A percentile compares a stretch with the other conserved stretches of the same genome.
Evolutionary conservation across 2,888 invertebrate species (phyloP).

Genomic region (Polymixis flavicincta): DNA sequence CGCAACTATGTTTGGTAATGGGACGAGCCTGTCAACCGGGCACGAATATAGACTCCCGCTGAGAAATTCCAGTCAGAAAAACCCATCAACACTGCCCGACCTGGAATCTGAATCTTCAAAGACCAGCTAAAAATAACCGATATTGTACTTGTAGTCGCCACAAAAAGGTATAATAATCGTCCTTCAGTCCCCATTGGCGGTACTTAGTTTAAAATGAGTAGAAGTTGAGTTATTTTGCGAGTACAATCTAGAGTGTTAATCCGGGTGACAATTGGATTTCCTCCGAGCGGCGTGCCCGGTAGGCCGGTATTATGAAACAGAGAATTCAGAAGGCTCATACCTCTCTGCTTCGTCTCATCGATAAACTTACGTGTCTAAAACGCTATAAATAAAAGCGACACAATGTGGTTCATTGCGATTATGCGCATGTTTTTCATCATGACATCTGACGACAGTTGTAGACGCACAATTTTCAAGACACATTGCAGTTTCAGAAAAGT

Average conservation of each 20-base stretch:
- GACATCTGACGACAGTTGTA: not conserved
- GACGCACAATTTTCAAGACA: not conserved
- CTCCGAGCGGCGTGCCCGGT: conserved; percentile 28
- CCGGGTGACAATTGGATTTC: conserved; percentile 65
- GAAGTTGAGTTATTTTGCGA: conserved; percentile 59
- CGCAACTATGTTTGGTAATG: too few relatives aligned
- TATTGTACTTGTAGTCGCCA: not conserved
- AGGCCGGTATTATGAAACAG: not conserved
- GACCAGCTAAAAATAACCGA: conserved; percentile 5
- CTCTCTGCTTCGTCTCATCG: not conserved
- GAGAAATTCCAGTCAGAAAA: too few relatives aligned
- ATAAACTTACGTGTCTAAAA: too few relatives aligned
- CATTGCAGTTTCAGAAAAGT: too few relatives aligned
- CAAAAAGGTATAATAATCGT: conserved; percentile 35
- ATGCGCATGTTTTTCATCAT: not conserved
- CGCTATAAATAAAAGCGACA: not conserved
- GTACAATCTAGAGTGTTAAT: conserved; percentile 61
- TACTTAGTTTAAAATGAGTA: conserved; percentile 61
- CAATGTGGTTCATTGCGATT: not conserved
- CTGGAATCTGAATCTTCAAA: not conserved
- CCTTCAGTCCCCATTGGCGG: conserved; percentile 33
- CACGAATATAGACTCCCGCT: too few relatives aligned
- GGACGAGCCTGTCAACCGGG: too few relatives aligned
- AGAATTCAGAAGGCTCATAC: conserved; percentile 27
- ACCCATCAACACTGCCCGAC: too few relatives aligned